phyloP scores from a whole-genome alignment of 2,888 invertebrate species.

The Drosophila formosana region DNA sequence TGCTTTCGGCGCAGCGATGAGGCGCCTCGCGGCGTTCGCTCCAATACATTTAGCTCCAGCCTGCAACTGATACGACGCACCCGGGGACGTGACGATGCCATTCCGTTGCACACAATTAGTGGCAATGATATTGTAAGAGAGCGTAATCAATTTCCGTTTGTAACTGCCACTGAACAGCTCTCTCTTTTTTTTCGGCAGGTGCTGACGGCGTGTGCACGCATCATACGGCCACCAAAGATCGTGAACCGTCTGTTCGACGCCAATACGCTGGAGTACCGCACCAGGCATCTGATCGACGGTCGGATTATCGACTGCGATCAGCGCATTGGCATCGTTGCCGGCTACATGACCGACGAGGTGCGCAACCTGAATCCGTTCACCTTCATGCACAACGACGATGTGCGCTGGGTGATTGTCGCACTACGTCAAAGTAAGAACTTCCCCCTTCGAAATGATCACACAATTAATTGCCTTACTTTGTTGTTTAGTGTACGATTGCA shows the following conservation, averaged over 20 bases:
- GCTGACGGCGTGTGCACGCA: conserved; percentile 90
- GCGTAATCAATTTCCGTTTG: too few species aligned
- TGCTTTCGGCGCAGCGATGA: conserved; percentile 87
- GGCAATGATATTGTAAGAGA: conserved; percentile 87
- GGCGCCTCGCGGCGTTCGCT: conserved; percentile 86
- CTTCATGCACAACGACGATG: conserved; percentile 96
- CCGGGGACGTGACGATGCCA: conserved; percentile 86
- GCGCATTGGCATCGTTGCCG: conserved; percentile 94
- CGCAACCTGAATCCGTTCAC: conserved; percentile 94
- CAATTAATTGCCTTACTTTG: conserved; percentile 3
- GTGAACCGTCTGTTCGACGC: conserved; percentile 89
- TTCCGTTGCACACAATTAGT: conserved; percentile 86
- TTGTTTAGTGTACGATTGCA: conserved; percentile 92
- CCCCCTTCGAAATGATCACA: not conserved
- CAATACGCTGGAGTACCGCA: conserved; percentile 94
- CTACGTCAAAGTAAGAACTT: conserved; percentile 91
- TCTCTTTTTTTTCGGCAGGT: conserved; percentile 84
- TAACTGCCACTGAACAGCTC: not conserved
- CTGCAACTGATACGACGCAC: conserved; percentile 86
- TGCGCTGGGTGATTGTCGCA: conserved; percentile 94
- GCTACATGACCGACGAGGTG: conserved; percentile 95
- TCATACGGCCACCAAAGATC: conserved; percentile 90
- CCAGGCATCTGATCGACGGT: conserved; percentile 95
- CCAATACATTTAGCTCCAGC: conserved; percentile 84
- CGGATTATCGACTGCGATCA: conserved; percentile 96